These are phyloP conservation scores for Macroramphosus scolopax DNA, from an alignment of 2,797 vertebrate genomes.

Conservation along the genomic window DNA sequence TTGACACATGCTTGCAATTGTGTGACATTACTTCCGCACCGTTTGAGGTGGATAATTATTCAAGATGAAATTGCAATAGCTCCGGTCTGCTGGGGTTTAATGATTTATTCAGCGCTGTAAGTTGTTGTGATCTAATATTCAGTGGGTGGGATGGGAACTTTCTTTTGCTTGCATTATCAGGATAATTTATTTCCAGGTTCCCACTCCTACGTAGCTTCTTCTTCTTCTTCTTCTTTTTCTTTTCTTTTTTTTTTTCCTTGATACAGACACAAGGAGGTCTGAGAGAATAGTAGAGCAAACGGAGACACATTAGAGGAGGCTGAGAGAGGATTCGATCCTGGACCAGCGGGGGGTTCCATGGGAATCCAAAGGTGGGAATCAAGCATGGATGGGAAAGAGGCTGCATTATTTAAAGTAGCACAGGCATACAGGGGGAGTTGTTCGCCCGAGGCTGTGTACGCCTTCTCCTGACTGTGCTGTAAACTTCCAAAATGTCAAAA, in stretches of 20 bases:
- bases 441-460: slow-evolving; percentile 35
- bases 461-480: slow-evolving; percentile 2
- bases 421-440: neutral
- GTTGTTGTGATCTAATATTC: slow-evolving; percentile 73
- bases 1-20: slow-evolving; percentile 54
- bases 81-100: slow-evolving; percentile 56
- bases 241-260: slow-evolving; percentile 13
- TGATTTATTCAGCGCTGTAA: slow-evolving; percentile 64
- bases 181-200: slow-evolving; percentile 67
- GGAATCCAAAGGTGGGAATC: slow-evolving; percentile 60
- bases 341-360: slow-evolving; percentile 46
- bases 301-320: slow-evolving; percentile 31
- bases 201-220: slow-evolving; percentile 42
- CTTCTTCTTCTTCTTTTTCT: slow-evolving; percentile 4
- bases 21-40: slow-evolving; percentile 48
- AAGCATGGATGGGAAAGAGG: slow-evolving; percentile 44
- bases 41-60: slow-evolving; percentile 57
- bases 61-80: slow-evolving; percentile 55
- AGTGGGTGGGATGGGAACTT: slow-evolving; percentile 56
- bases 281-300: slow-evolving; percentile 58
- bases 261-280: slow-evolving; percentile 42
- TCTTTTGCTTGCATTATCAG: slow-evolving; percentile 62
- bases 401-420: slow-evolving; percentile 62
- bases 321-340: slow-evolving; percentile 50
- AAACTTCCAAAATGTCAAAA: slow-evolving; percentile 54